Evolutionary conservation across 2,888 invertebrate species (phyloP).

Genomic region (Polydrusus cervinus): DNA sequence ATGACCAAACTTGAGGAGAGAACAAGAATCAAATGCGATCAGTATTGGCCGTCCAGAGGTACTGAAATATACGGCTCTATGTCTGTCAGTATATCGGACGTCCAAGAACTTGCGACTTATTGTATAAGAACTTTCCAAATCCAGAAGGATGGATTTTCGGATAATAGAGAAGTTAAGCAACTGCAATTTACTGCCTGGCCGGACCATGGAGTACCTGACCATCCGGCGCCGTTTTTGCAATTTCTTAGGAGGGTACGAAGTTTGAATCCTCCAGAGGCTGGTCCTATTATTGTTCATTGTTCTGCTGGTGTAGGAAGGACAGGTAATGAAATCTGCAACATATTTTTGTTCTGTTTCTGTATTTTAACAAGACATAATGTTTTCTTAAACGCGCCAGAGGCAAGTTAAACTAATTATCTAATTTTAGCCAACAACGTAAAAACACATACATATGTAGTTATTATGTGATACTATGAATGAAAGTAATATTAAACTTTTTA

Average conservation of each 20-base stretch:
- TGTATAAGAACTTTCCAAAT: constrained; percentile 98
- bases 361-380: no score
- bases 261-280: constrained; percentile 92
- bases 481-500: no score
- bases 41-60: constrained; percentile 98
- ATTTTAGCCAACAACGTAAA: no score
- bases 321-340: constrained; percentile 62
- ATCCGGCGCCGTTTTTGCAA: constrained; percentile 98
- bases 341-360: no score
- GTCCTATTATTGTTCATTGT: constrained; percentile 96
- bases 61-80: constrained; percentile 96
- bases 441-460: no score
- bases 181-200: constrained; percentile 99
- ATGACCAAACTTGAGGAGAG: constrained; percentile 99
- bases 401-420: no score
- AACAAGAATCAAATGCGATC: constrained; percentile 96
- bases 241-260: constrained; percentile 95
- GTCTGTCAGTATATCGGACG: constrained; percentile 94
- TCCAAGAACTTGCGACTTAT: constrained; percentile 97
- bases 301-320: constrained; percentile 77
- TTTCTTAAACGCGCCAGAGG: no score
- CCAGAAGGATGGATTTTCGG: constrained; percentile 84
- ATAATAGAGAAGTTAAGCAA: constrained; percentile 96
- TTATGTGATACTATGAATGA: no score
- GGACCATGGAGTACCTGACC: constrained; percentile 99